phyloP scores from a whole-genome alignment of 2,888 invertebrate genomes.

The Phyllotreta striolata region DNA sequence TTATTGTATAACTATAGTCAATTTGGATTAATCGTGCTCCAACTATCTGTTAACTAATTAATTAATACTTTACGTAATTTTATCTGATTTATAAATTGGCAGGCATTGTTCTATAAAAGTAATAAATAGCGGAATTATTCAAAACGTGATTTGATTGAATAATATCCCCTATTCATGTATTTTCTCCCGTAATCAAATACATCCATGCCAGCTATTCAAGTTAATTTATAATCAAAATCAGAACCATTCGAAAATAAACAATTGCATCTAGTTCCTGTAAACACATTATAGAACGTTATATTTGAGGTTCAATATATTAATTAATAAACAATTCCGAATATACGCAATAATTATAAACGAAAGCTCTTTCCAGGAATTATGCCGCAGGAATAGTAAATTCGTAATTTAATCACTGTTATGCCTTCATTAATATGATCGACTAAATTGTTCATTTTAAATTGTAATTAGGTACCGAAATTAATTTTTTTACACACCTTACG shows the following conservation, averaged over 20 bases:
- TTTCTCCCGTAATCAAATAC: conserved; percentile 8
- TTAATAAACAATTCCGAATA: conserved; percentile 10
- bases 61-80: background rate
- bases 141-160: conserved; percentile 6
- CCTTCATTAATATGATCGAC: no score
- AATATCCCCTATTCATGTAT: background rate
- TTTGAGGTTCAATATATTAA: conserved; percentile 6
- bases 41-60: no score
- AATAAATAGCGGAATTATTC: conserved; percentile 7
- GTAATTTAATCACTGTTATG: no score
- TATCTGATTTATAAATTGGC: background rate
- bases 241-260: conserved; percentile 13
- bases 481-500: no score
- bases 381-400: no score
- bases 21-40: no score
- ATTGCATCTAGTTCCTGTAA: conserved; percentile 13
- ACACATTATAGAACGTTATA: conserved; percentile 15
- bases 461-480: no score
- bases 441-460: no score
- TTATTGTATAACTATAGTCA: no score
- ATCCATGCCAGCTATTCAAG: conserved; percentile 2
- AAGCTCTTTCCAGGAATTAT: no score
- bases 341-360: conserved; percentile 2
- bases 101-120: conserved; percentile 5
- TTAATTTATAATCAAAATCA: conserved; percentile 14